phyloP scores from a whole-genome alignment of 2,113 vertebrate species.

The Elanus axillaris region DNA sequence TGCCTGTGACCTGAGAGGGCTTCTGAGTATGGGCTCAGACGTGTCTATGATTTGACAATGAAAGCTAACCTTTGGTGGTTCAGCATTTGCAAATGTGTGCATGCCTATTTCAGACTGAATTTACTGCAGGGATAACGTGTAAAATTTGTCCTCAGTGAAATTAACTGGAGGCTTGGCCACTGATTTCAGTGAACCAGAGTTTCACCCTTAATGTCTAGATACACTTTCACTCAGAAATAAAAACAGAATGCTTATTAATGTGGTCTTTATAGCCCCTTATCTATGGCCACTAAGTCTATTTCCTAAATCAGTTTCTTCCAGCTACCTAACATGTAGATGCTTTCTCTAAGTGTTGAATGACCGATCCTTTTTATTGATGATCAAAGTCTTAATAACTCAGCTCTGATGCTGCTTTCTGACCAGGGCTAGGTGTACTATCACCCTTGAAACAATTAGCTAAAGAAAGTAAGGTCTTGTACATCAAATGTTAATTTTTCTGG shows the following conservation, averaged over 20 bases:
- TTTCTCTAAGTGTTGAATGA: neutral
- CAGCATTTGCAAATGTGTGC: neutral
- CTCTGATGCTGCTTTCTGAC: neutral
- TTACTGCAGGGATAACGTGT: neutral
- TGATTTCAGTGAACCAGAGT: neutral
- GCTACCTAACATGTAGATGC: neutral
- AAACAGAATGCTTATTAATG: neutral
- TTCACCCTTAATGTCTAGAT: neutral
- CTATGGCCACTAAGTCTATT: neutral
- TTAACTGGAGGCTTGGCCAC: neutral
- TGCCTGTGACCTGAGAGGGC: neutral
- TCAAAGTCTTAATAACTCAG: neutral
- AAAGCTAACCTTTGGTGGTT: neutral
- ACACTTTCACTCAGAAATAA: neutral
- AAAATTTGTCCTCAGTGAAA: neutral
- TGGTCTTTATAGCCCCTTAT: neutral
- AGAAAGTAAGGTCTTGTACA: neutral
- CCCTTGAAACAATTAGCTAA: neutral
- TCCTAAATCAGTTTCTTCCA: neutral
- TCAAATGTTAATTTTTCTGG: neutral
- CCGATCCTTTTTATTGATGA: neutral
- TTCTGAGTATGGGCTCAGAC: neutral
- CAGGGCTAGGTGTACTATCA: neutral
- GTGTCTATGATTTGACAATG: neutral
- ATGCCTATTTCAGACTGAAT: neutral